phyloP scores from a whole-genome alignment of 1,140 invertebrate species.

The Oreohelix idahoensis region DNA sequence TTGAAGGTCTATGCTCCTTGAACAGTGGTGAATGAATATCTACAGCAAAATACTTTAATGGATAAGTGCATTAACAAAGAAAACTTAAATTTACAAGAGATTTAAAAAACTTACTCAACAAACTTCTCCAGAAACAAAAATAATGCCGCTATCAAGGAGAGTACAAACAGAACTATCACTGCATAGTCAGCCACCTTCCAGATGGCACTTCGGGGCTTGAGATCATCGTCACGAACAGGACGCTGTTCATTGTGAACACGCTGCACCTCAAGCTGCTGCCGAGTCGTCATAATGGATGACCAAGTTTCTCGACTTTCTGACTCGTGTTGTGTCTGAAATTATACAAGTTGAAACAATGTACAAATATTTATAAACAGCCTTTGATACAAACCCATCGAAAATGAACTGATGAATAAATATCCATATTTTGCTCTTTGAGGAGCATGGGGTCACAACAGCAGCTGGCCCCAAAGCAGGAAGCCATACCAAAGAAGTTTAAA shows the following conservation, averaged over 20 bases:
- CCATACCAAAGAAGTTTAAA: no score
- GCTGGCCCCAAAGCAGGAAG: no score
- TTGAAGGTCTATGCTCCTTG: no score
- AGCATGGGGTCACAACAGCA: no score
- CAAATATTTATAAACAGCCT: background rate
- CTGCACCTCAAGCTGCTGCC: constrained; percentile 32
- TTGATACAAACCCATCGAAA: background rate
- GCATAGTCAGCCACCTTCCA: constrained; percentile 39
- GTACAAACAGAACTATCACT: constrained; percentile 36
- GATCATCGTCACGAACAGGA: constrained; percentile 27
- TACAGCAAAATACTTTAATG: no score
- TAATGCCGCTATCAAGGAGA: constrained; percentile 32
- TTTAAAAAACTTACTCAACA: constrained; percentile 27
- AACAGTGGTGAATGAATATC: no score
- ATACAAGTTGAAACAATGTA: background rate
- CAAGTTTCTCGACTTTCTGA: background rate
- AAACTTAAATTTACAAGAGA: no score
- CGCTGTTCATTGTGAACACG: constrained; percentile 37
- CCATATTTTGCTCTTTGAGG: no score
- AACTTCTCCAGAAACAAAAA: constrained; percentile 37
- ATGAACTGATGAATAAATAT: no score
- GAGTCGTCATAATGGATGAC: background rate
- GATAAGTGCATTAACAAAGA: no score
- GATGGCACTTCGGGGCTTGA: constrained; percentile 24
- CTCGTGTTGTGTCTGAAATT: background rate